Base-by-base conservation (phyloP, 2,113 vertebrate species). In the Tor tambroides region DNA sequence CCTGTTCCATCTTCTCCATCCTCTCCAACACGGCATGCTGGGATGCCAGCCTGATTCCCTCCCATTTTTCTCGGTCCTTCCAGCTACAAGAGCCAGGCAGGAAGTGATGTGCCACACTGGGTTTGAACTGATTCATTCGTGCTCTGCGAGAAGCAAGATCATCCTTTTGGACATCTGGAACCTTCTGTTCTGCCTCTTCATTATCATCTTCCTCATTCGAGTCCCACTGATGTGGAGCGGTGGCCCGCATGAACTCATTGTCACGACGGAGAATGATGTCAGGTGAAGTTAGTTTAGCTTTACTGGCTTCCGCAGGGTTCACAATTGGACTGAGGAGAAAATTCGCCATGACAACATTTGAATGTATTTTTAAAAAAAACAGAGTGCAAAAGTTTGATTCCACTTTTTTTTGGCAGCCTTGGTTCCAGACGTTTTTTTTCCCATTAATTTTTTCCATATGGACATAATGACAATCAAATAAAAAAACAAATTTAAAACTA, bases 81-180 rank as follows among this genome's bases (percentile, higher is more conserved):
- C 90, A 93, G 69, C 80, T 95, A 89, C 95, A 97, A 0, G 94
- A 90, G 21, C 95, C 95, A 1, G 95, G 77, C 17, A 97, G 94
- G 87, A 97, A 94, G 7, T 96, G 95, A 92, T 96, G 93, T 0
- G 96, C 95, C 86, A 95, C 93, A 6, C 5, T 43, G 2, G 94
- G 90, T 91, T 94, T 95, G 5, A 91, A 81, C 6, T 96, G 92
- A 90, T 96, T 95, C 87, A 95, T 95, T 43, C 91, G 95, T 35
- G 92, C 94, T 91, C 96, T 96, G 38, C 98, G 93, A 1, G 97
- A 95, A 0, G 98, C 98, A 89, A 99, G 95, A 87, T 99, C 98
- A 67, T 99, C 98, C 91, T 92, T 97, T 86, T 93, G 96, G 76
- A 98, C 94, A 86, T 99, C 97, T 0, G 98, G 98, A 83, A 98